Evolutionary conservation across 2,113 vertebrate species (phyloP).

Genomic region (Leuciscus idus): DNA sequence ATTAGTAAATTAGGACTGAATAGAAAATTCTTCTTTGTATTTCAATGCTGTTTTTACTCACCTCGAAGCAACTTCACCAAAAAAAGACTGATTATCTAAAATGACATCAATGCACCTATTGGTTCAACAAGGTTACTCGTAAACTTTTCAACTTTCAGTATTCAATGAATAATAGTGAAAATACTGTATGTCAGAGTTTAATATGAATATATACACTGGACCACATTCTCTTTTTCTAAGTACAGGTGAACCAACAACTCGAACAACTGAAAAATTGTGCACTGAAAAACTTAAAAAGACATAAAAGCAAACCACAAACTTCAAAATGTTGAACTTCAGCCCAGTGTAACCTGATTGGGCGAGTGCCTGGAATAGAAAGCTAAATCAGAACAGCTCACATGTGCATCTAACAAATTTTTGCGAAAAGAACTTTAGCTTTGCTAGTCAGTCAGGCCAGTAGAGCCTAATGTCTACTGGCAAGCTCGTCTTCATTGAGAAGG

Average conservation of each 20-base stretch:
- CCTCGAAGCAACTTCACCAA: background rate
- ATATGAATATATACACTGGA: background rate
- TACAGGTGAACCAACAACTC: conserved; percentile 28
- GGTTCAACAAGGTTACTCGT: background rate
- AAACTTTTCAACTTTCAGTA: background rate
- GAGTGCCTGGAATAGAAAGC: conserved; percentile 10
- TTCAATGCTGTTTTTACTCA: background rate
- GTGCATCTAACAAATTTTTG: conserved; percentile 1
- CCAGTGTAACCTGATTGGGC: background rate
- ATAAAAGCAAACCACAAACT: conserved; percentile 39
- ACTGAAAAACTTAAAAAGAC: conserved; percentile 28
- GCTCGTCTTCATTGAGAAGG: conserved; percentile 18
- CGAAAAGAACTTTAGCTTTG: conserved; percentile 22
- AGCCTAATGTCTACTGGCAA: conserved; percentile 51
- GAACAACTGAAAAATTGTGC: background rate
- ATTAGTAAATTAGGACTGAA: background rate
- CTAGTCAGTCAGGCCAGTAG: conserved; percentile 3
- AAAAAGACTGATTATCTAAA: background rate
- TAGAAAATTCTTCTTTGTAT: background rate
- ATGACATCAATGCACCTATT: background rate
- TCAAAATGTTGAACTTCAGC: conserved; percentile 29
- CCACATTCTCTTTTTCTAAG: background rate
- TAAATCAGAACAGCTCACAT: conserved; percentile 23
- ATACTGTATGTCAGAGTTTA: background rate
- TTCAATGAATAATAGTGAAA: conserved; percentile 3